Conservation (phyloP, 1,140 invertebrate species). For the Brachionus rotundiformis region DNA sequence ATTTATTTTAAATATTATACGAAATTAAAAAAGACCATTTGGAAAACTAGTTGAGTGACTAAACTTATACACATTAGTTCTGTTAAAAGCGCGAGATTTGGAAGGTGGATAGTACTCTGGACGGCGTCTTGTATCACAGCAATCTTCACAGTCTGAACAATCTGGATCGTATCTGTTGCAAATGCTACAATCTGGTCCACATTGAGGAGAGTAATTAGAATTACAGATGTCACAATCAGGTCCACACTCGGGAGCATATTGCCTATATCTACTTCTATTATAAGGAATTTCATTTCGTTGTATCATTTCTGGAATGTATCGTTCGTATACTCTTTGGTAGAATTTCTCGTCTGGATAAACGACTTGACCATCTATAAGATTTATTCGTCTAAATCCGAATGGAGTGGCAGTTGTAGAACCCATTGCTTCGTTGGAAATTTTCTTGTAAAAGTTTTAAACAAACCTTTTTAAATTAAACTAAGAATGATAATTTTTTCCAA, state of each 20-base stretch:
- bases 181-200: constrained; percentile 1
- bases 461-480: background rate
- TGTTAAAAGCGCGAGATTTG: background rate
- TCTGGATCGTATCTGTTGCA: background rate
- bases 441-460: background rate
- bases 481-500: background rate
- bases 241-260: background rate
- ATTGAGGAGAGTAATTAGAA: background rate
- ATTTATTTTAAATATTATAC: background rate
- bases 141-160: background rate
- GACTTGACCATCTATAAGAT: constrained; percentile 23
- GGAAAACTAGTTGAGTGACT: constrained; percentile 4
- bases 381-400: background rate
- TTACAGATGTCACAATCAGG: background rate
- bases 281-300: background rate
- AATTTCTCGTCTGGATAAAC: constrained; percentile 38
- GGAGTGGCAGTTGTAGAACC: background rate
- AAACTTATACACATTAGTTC: constrained; percentile 16
- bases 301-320: constrained; percentile 21
- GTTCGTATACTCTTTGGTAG: constrained; percentile 26
- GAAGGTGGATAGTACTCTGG: background rate
- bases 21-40: constrained; percentile 41
- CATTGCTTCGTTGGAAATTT: background rate
- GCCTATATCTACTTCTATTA: background rate
- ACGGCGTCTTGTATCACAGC: background rate